Conservation (phyloP, 2,797 vertebrate genomes). For the Mus spretus region DNA sequence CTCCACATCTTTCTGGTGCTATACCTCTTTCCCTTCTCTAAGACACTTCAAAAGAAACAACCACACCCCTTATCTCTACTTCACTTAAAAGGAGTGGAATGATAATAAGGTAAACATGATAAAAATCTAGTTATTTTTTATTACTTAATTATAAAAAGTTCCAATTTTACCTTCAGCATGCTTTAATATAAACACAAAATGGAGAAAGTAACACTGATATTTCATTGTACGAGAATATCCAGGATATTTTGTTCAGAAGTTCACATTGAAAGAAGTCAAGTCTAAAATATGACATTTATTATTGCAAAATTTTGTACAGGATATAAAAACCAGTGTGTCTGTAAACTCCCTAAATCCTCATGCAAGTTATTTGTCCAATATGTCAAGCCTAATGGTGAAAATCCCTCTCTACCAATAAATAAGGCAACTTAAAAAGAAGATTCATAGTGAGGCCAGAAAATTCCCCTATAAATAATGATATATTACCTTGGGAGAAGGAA, state of each 20-base stretch:
- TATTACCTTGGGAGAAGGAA: constrained; percentile 34
- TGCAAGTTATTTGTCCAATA: constrained; percentile 75
- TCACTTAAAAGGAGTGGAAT: constrained; percentile 53
- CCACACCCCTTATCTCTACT: constrained; percentile 26
- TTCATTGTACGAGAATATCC: constrained; percentile 41
- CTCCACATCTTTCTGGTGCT: constrained; percentile 55
- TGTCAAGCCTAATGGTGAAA: constrained; percentile 74
- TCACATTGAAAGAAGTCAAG: constrained; percentile 76
- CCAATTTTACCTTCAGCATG: constrained; percentile 52
- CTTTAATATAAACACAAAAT: constrained; percentile 59
- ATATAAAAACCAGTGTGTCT: constrained; percentile 70
- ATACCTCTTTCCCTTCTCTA: constrained; percentile 63
- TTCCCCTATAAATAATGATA: constrained; percentile 66
- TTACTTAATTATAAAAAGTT: constrained; percentile 12
- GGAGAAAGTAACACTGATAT: constrained; percentile 21
- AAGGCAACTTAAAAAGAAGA: constrained; percentile 74
- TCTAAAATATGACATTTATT: constrained; percentile 79
- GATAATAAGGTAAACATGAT: neutral
- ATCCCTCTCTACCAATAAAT: constrained; percentile 76
- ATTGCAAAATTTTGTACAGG: constrained; percentile 68
- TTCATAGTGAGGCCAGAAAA: constrained; percentile 60
- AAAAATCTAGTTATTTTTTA: constrained; percentile 62
- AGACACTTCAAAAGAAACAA: constrained; percentile 68
- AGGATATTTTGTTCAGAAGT: constrained; percentile 23
- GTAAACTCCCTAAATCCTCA: constrained; percentile 73